These are phyloP conservation scores for Solenodon paradoxus DNA, from an alignment of 2,113 vertebrate species.

Conservation along the genomic window DNA sequence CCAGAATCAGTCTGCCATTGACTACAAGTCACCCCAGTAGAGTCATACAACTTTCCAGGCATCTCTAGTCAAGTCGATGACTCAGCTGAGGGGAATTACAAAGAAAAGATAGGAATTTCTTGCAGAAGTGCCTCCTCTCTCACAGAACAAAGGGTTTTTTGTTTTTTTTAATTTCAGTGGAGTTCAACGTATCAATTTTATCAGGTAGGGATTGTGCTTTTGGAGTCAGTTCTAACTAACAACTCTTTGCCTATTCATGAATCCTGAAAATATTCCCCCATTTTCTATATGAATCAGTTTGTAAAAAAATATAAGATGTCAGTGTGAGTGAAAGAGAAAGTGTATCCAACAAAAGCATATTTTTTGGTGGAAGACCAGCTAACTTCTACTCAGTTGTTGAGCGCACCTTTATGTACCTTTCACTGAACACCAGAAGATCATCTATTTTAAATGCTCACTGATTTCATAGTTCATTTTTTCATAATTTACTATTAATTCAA, in stretches of 20 bases:
- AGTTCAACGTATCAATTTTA: background rate
- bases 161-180: background rate
- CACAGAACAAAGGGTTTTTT: background rate
- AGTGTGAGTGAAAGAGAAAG: background rate
- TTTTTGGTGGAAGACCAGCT: background rate
- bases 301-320: background rate
- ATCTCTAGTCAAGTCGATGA: background rate
- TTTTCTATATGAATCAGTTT: background rate
- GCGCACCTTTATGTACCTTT: background rate
- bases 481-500: background rate
- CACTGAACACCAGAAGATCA: background rate
- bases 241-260: background rate
- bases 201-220: background rate
- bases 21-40: background rate
- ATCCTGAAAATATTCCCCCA: background rate
- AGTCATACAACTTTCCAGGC: background rate
- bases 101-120: background rate
- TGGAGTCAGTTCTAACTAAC: background rate
- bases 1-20: background rate
- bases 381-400: background rate
- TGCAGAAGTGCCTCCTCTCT: background rate
- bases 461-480: background rate
- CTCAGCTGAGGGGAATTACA: background rate
- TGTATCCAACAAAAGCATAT: background rate
- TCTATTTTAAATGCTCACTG: background rate